These are phyloP conservation scores for Otolemur garnettii DNA, from an alignment of 2,113 vertebrate genomes.

Conservation along the genomic window DNA sequence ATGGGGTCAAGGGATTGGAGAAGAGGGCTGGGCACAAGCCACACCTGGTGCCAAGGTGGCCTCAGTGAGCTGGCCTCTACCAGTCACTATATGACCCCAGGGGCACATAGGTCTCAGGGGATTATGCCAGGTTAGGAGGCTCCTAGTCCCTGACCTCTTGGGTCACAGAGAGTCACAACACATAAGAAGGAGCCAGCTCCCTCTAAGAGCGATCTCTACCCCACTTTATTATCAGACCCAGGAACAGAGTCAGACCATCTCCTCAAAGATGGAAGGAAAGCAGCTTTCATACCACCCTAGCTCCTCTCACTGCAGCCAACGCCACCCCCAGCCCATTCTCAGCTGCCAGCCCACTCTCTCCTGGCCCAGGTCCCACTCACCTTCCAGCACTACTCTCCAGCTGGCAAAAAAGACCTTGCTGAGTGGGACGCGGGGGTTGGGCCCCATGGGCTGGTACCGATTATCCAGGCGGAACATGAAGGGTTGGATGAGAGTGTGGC, in stretches of 20 bases:
- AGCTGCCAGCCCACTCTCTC: neutral
- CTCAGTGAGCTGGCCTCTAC: neutral
- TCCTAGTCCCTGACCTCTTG: neutral
- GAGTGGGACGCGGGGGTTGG: conserved; percentile 88
- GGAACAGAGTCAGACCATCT: neutral
- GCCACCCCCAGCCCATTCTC: neutral
- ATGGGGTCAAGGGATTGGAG: neutral
- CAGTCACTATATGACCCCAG: neutral
- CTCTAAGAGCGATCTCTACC: neutral
- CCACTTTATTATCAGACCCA: neutral
- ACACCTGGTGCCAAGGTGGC: neutral
- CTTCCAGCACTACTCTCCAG: conserved; percentile 93
- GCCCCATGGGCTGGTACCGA: conserved; percentile 81
- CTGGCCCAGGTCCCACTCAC: conserved; percentile 79
- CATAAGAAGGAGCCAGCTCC: neutral
- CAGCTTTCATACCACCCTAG: neutral
- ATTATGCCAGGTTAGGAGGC: neutral
- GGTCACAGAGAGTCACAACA: neutral
- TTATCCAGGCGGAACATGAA: conserved; percentile 87
- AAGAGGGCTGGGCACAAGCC: neutral
- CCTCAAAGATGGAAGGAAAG: neutral
- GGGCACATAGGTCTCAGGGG: neutral
- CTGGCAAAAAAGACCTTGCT: conserved; percentile 90
- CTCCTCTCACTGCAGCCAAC: neutral
- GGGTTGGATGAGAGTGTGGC: conserved; percentile 92